A percentile compares a stretch with the other conserved stretches of the same genome.
phyloP scores from a whole-genome alignment of 2,113 vertebrate species.

The Anarrhichthys ocellatus region DNA sequence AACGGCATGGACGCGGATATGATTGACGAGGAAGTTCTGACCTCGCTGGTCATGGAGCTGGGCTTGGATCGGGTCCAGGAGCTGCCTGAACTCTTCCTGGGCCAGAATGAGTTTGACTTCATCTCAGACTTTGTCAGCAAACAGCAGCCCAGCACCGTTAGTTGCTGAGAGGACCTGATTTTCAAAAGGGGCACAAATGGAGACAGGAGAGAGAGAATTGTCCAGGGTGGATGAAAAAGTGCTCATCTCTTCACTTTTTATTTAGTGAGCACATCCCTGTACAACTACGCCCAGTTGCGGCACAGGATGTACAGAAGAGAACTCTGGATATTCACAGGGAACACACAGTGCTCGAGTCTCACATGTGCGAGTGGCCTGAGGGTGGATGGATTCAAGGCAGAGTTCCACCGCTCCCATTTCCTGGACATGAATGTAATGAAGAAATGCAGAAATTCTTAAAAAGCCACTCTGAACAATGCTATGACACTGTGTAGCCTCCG shows the following conservation, averaged over 20 bases:
- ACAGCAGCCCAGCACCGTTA: slow-evolving; percentile 95
- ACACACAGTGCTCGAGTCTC: slow-evolving; percentile 42
- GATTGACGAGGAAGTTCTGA: slow-evolving; percentile 97
- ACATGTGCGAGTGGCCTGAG: slow-evolving; percentile 53
- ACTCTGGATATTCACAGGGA: slow-evolving; percentile 68
- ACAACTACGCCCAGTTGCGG: slow-evolving; percentile 27
- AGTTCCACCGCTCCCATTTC: slow-evolving; percentile 56
- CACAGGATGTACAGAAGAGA: slow-evolving; percentile 50
- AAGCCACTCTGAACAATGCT: slow-evolving; percentile 83
- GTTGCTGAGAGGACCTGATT: slow-evolving; percentile 87
- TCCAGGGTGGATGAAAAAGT: slow-evolving; percentile 51
- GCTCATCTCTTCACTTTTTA: slow-evolving; percentile 57
- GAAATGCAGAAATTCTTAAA: slow-evolving; percentile 71
- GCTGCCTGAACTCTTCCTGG: slow-evolving; percentile 96
- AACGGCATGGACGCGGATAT: slow-evolving; percentile 94
- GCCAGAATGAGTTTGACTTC: slow-evolving; percentile 99
- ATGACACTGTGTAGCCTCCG: slow-evolving; percentile 79
- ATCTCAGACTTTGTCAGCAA: slow-evolving; percentile 97
- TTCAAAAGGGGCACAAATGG: slow-evolving; percentile 33
- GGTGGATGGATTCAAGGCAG: slow-evolving; percentile 35
- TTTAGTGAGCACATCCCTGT: slow-evolving; percentile 55
- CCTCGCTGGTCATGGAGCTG: slow-evolving; percentile 93
- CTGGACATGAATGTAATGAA: slow-evolving; percentile 85
- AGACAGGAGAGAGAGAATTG: slow-evolving; percentile 40
- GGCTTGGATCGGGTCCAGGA: slow-evolving; percentile 96